These are phyloP conservation scores for Rhopilema esculentum DNA, from an alignment of 30 jellyfish, hydroid and myxozoan species.

Conservation along the genomic window DNA sequence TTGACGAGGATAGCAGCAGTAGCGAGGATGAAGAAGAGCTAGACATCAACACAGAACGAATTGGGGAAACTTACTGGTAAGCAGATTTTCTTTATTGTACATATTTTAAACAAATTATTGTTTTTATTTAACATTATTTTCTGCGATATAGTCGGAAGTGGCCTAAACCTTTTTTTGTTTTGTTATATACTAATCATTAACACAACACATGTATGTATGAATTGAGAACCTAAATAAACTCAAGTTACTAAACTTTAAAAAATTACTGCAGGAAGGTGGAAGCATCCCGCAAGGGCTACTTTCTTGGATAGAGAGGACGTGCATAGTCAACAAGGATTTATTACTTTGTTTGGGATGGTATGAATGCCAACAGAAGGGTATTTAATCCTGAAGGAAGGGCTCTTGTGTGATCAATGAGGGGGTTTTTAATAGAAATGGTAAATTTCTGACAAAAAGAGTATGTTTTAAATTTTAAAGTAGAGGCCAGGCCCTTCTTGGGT, in stretches of 20 bases:
- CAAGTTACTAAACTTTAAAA: not conserved
- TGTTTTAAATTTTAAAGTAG: not conserved
- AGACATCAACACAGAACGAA: not conserved
- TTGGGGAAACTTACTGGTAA: not conserved
- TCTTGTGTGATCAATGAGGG: not conserved
- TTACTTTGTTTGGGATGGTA: not conserved
- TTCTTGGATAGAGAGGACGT: not conserved
- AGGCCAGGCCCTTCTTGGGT: not conserved
- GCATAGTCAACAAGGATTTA: not conserved
- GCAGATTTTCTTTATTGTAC: not conserved
- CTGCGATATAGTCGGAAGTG: not conserved
- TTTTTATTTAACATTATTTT: not conserved
- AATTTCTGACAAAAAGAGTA: not conserved
- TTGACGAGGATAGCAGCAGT: not conserved
- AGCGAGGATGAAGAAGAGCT: not conserved
- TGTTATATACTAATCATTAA: not conserved
- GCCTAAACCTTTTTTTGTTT: not conserved
- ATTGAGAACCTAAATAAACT: not conserved
- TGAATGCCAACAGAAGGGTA: not conserved
- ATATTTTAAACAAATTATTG: not conserved
- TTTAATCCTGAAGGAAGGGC: not conserved
- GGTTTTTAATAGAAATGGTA: not conserved
- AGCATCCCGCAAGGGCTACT: not conserved
- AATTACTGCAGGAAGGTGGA: not conserved
- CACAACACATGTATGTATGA: not conserved